Conservation (phyloP, 2,888 invertebrate genomes). For the Ornithoptera alexandrae region DNA sequence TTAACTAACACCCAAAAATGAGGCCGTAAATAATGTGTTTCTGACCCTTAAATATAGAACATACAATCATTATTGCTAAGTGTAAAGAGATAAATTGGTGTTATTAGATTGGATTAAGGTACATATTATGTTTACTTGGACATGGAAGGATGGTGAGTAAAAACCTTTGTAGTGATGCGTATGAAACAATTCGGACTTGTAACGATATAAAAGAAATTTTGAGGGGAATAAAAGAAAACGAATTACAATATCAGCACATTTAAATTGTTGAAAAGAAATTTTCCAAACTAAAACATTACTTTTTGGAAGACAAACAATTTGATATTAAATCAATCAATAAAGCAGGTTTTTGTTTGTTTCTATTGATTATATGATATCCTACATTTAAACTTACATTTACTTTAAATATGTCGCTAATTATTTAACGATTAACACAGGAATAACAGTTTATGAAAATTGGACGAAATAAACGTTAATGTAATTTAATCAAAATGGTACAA, state of each 20-base stretch:
- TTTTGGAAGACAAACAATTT: conserved; percentile 22
- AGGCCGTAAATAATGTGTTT: conserved; percentile 44
- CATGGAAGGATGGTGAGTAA: conserved; percentile 4
- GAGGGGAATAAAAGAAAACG: not conserved
- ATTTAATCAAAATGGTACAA: not conserved
- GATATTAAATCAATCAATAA: not conserved
- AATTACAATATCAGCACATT: not conserved
- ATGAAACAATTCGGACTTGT: not conserved
- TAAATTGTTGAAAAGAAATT: not conserved
- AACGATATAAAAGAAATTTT: not conserved
- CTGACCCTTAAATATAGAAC: conserved; percentile 40
- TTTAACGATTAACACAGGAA: conserved; percentile 8
- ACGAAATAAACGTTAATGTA: conserved; percentile 3
- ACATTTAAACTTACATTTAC: conserved; percentile 6
- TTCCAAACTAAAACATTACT: not conserved
- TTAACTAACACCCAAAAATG: conserved; percentile 41
- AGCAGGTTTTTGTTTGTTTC: not conserved
- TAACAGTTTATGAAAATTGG: conserved; percentile 6
- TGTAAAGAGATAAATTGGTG: conserved; percentile 43
- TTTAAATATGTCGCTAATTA: conserved; percentile 1
- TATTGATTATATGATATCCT: conserved; percentile 3
- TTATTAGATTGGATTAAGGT: conserved; percentile 31
- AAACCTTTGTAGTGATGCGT: not conserved
- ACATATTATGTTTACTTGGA: conserved; percentile 12
- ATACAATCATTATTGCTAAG: conserved; percentile 60